Percentiles rank a stretch among this genome's conserved stretches.
phyloP scores from a whole-genome alignment of 2,888 invertebrate species.

The Agrotis exclamationis region DNA sequence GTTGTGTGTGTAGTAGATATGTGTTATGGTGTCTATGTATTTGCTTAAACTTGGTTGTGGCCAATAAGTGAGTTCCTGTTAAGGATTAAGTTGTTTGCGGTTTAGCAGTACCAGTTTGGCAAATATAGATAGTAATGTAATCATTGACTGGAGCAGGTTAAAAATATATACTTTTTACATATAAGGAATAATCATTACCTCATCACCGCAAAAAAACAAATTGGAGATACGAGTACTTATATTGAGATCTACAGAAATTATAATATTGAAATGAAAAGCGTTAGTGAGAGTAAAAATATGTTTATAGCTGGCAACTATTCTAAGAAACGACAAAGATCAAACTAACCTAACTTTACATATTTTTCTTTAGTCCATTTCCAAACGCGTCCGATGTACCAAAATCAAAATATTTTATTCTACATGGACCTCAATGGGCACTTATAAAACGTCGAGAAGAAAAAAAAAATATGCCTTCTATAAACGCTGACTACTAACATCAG shows the following conservation, averaged over 20 bases:
- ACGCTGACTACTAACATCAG: constrained; percentile 30
- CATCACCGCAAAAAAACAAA: no score
- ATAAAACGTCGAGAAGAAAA: no score
- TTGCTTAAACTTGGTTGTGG: no score
- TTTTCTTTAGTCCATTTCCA: constrained; percentile 7
- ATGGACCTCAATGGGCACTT: no score
- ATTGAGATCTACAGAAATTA: neutral
- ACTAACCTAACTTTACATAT: neutral
- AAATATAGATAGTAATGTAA: no score
- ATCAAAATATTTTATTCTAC: no score
- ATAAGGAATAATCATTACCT: no score
- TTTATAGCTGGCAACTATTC: neutral
- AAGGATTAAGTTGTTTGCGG: neutral
- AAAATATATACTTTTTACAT: neutral
- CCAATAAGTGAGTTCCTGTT: neutral
- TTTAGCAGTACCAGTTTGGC: neutral
- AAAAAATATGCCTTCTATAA: constrained; percentile 20
- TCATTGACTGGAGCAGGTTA: neutral
- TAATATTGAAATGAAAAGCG: neutral
- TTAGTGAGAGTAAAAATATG: neutral
- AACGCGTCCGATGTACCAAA: constrained; percentile 29
- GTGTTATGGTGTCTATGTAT: no score
- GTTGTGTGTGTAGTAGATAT: constrained; percentile 1
- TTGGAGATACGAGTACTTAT: no score
- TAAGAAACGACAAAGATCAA: neutral